Evolutionary conservation across 2,888 invertebrate genomes (phyloP).

Genomic region (Pterostichus madidus): DNA sequence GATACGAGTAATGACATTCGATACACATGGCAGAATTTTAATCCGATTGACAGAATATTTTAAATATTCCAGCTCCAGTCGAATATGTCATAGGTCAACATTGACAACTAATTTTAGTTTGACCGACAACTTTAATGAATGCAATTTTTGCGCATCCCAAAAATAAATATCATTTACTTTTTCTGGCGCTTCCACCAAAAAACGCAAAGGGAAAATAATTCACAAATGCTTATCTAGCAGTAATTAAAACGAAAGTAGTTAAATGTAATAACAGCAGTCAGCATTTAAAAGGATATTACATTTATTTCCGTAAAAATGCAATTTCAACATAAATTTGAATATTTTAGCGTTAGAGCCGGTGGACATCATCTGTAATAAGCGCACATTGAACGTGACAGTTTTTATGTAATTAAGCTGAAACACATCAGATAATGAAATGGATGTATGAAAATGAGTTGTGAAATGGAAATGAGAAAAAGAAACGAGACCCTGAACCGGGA

Average conservation of each 20-base stretch:
- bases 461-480: slow-evolving; percentile 15
- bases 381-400: slow-evolving; percentile 11
- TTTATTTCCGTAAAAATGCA: slow-evolving; percentile 25
- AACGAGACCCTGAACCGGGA: slow-evolving; percentile 29
- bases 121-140: slow-evolving; percentile 26
- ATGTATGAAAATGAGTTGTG: slow-evolving; percentile 33
- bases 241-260: slow-evolving; percentile 28
- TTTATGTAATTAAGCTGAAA: slow-evolving; percentile 40
- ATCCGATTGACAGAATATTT: neutral
- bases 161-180: too few species aligned
- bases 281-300: slow-evolving; percentile 36
- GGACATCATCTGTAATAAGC: slow-evolving; percentile 30
- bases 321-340: slow-evolving; percentile 35
- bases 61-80: neutral
- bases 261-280: slow-evolving; percentile 19
- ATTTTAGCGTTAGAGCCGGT: slow-evolving; percentile 7
- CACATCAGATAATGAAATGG: slow-evolving; percentile 39
- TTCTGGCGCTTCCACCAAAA: neutral
- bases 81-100: neutral
- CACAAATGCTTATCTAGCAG: slow-evolving; percentile 28
- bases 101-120: slow-evolving; percentile 16
- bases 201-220: slow-evolving; percentile 12
- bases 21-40: slow-evolving; percentile 13
- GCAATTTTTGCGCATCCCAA: neutral
- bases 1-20: slow-evolving; percentile 5